Conservation (phyloP, 2,797 vertebrate genomes). For the Euthynnus affinis region DNA sequence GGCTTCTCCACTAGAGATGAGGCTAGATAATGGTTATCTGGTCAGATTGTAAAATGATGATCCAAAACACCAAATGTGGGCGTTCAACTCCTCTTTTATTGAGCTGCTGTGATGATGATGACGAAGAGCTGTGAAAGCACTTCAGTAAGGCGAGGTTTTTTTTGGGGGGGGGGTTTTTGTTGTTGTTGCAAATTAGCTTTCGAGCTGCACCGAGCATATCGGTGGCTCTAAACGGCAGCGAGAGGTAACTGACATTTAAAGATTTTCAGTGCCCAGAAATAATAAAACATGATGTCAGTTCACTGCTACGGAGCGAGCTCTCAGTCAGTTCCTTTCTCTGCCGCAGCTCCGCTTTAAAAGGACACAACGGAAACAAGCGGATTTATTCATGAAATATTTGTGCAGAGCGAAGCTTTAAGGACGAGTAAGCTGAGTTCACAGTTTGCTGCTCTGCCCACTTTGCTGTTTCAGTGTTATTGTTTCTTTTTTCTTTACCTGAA, state of each 20-base stretch:
- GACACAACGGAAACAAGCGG: not conserved
- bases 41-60: not conserved
- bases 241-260: not conserved
- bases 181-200: not conserved
- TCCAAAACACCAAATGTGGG: not conserved
- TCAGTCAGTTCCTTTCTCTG: not conserved
- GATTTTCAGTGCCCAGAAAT: not conserved
- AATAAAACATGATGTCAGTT: slow-evolving; percentile 31
- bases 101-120: no score
- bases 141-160: not conserved
- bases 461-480: slow-evolving; percentile 55
- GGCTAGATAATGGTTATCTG: not conserved
- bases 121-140: slow-evolving; percentile 1
- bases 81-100: not conserved
- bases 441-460: slow-evolving; percentile 53
- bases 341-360: slow-evolving; percentile 22
- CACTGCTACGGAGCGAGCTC: slow-evolving; percentile 14
- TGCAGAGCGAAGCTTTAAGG: slow-evolving; percentile 43
- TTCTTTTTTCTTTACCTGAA: slow-evolving; percentile 56
- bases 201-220: slow-evolving; percentile 36
- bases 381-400: slow-evolving; percentile 21
- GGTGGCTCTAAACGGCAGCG: not conserved
- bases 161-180: no score
- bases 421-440: slow-evolving; percentile 37
- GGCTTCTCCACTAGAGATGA: not conserved